phyloP scores from a whole-genome alignment of 2,113 vertebrate species.

The Odontesthes bonariensis region DNA sequence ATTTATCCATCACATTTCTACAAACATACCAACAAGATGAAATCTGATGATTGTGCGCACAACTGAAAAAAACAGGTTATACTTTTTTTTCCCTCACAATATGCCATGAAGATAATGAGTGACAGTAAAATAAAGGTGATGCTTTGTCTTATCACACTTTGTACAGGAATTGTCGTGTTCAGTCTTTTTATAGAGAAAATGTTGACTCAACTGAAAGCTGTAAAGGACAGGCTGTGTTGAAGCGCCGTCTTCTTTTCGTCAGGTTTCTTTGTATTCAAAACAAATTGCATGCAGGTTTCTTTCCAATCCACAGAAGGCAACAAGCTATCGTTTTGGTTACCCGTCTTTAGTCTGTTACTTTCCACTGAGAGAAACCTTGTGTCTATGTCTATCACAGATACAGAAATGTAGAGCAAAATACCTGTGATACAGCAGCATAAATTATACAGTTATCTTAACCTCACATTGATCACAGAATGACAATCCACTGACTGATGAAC shows the following conservation, averaged over 20 bases:
- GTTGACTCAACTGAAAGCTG: constrained; percentile 7
- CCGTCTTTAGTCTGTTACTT: constrained; percentile 1
- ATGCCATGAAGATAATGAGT: constrained; percentile 67
- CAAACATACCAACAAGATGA: constrained; percentile 55
- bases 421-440: constrained; percentile 65
- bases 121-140: constrained; percentile 55
- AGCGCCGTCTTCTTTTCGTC: neutral
- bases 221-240: neutral
- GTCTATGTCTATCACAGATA: constrained; percentile 32
- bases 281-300: constrained; percentile 49
- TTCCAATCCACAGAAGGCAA: constrained; percentile 8
- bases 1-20: constrained; percentile 65
- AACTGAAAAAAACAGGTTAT: constrained; percentile 69
- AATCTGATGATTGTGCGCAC: constrained; percentile 66
- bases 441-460: constrained; percentile 36
- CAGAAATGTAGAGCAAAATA: constrained; percentile 44
- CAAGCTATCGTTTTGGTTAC: constrained; percentile 18
- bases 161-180: constrained; percentile 38
- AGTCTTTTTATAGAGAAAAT: constrained; percentile 36
- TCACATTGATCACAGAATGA: constrained; percentile 50
- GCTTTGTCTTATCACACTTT: constrained; percentile 43
- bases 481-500: constrained; percentile 48
- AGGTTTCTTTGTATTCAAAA: neutral
- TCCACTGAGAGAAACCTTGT: neutral
- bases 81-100: constrained; percentile 65